Base-by-base conservation (phyloP, 2,113 vertebrate species). In the Pycnonotus jocosus region DNA sequence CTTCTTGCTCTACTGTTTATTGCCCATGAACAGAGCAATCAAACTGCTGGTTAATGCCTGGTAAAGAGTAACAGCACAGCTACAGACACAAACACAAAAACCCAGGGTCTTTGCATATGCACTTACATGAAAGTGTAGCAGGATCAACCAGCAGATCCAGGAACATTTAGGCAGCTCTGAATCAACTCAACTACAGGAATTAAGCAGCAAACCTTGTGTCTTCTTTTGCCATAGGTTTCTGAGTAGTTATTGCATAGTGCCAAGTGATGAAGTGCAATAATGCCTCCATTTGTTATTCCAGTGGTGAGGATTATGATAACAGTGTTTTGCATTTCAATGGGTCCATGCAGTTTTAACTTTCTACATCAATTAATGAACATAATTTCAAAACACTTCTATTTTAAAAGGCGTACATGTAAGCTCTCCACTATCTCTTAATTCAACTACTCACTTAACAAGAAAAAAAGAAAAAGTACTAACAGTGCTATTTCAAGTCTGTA, bases 281-380 rank as follows among this genome's bases (percentile, higher is more conserved):
- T 81, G 68, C 30, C 79, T 54, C 62, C n/a, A 30, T 91, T 89
- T 90, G 54, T 89, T 94, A 88, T 66, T 82, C 44, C 2, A 2
- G 69, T 83, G 81, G 79, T 28, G 40, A 86, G 57, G 38, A 70
- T 65, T 71, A 88, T 22, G 40, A 66, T 70, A 92, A 71, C 47
- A 70, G 60, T 50, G 30, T 51, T 93, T 81, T 96, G 90, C 77
- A 85, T 86, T 95, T 94, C 74, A 87, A 35, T 53, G 24, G 44
- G 31, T 73, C 50, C 3, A 16, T 19, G 66, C 35, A 78, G 68
- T 86, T 95, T 82, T 61, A 84, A 77, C 60, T 86, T 90, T 81
- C 58, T 68, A 51, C 88, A 80, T 91, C 68, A 89, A 89, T 85
- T 88, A 88, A 92, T 66, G 74, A 94, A 84, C 51, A 64, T 50